A percentile compares a stretch with the other conserved stretches of the same genome.
Conservation (phyloP, 2,888 invertebrate genomes). For the Marasmarcha lunaedactyla region DNA sequence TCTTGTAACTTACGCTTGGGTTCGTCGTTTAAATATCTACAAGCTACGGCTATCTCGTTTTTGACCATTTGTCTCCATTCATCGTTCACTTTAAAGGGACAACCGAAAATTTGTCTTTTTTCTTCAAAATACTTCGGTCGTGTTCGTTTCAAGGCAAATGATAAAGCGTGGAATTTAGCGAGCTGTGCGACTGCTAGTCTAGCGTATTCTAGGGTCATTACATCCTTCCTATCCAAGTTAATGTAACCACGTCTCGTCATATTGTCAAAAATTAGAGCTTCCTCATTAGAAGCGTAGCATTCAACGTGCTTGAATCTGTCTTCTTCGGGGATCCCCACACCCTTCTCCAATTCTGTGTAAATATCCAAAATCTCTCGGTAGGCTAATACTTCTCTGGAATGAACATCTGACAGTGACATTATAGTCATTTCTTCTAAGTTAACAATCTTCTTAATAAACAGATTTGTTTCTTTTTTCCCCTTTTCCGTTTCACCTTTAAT, state of each 20-base stretch:
- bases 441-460: conserved; percentile 36
- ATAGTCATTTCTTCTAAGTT: conserved; percentile 20
- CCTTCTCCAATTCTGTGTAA: conserved; percentile 26
- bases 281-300: conserved; percentile 22
- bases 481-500: conserved; percentile 21
- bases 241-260: conserved; percentile 25
- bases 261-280: conserved; percentile 35
- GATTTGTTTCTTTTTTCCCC: conserved; percentile 21
- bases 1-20: conserved; percentile 12
- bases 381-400: conserved; percentile 27
- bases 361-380: conserved; percentile 30
- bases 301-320: conserved; percentile 28
- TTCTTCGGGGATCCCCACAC: conserved; percentile 22
- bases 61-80: too few species aligned
- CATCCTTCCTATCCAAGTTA: conserved; percentile 22
- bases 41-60: conserved; percentile 7
- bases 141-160: conserved; percentile 22
- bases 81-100: conserved; percentile 16
- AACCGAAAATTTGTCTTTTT: conserved; percentile 14
- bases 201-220: conserved; percentile 21
- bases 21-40: conserved; percentile 13
- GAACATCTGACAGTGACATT: conserved; percentile 25
- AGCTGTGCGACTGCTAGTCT: conserved; percentile 22
- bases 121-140: conserved; percentile 20
- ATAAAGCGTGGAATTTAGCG: conserved; percentile 28